Conservation (phyloP, 1,140 invertebrate genomes). For the Rhyacophila brunnea region DNA sequence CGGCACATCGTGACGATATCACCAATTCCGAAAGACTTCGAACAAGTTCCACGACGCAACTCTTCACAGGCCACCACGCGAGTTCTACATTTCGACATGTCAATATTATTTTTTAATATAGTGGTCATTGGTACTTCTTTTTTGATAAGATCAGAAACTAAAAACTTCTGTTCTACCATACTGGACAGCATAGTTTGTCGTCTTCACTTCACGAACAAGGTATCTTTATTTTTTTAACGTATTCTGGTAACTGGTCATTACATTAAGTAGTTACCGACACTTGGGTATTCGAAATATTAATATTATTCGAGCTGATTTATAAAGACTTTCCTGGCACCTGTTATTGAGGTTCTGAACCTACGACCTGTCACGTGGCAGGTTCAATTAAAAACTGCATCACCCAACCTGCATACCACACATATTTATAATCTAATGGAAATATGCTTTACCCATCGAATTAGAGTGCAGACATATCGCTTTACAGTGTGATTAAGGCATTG, state of each 20-base stretch:
- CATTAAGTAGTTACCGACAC: too few relatives aligned
- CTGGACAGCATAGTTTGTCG: conserved; percentile 1
- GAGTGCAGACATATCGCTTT: conserved; percentile 36
- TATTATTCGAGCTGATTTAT: too few relatives aligned
- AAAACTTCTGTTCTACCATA: conserved; percentile 10
- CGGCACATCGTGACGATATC: conserved; percentile 3
- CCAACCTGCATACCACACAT: conserved; percentile 9
- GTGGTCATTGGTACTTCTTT: neutral
- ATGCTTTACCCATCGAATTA: conserved; percentile 30
- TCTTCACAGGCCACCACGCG: conserved; percentile 7
- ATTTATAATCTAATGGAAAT: conserved; percentile 33
- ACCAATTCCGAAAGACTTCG: conserved; percentile 4
- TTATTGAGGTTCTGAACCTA: neutral
- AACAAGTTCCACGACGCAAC: neutral
- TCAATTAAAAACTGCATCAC: conserved; percentile 29
- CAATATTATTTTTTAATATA: neutral
- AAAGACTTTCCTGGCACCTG: neutral
- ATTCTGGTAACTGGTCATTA: too few relatives aligned
- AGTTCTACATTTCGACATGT: neutral
- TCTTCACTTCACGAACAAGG: neutral
- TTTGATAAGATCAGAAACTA: conserved; percentile 1
- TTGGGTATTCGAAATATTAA: too few relatives aligned
- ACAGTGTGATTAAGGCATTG: conserved; percentile 37
- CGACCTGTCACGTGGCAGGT: conserved; percentile 27
- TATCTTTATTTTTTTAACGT: too few relatives aligned